Percentiles rank a stretch among this genome's conserved stretches.
These are phyloP conservation scores for Muscicapa adusta DNA, from an alignment of 2,113 vertebrate genomes.

Conservation along the genomic window DNA sequence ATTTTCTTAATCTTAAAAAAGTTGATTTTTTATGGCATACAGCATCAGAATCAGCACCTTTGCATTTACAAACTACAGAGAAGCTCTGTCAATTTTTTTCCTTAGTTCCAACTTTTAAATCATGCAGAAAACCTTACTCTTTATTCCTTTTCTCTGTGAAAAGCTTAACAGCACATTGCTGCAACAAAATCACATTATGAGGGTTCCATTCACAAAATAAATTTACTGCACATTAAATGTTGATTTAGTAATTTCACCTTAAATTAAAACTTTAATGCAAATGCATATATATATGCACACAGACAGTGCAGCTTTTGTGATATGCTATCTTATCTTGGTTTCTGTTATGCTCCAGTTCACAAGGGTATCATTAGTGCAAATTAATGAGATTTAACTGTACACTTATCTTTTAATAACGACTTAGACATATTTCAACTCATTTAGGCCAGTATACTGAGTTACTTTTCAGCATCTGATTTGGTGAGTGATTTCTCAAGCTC, in stretches of 20 bases:
- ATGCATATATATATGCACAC: background rate
- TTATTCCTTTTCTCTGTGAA: background rate
- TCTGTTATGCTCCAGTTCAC: background rate
- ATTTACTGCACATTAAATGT: background rate
- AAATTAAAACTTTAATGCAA: background rate
- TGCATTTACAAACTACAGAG: background rate
- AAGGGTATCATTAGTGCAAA: background rate
- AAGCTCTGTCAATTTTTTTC: background rate
- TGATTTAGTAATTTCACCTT: background rate
- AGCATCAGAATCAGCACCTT: slow-evolving; percentile 34
- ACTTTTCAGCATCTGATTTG: slow-evolving; percentile 28
- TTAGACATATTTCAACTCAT: background rate
- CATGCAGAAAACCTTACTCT: background rate
- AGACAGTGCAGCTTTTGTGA: background rate
- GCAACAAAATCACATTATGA: background rate
- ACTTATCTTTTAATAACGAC: background rate
- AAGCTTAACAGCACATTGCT: background rate
- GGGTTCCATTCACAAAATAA: background rate
- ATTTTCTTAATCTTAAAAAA: slow-evolving; percentile 16
- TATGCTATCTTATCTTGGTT: background rate
- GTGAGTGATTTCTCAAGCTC: background rate
- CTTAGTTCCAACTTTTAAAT: background rate
- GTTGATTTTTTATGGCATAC: slow-evolving; percentile 1
- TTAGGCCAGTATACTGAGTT: background rate
- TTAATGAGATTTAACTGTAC: background rate